Conservation (phyloP, 2,888 invertebrate species). For the Ryuthela nishihirai region DNA sequence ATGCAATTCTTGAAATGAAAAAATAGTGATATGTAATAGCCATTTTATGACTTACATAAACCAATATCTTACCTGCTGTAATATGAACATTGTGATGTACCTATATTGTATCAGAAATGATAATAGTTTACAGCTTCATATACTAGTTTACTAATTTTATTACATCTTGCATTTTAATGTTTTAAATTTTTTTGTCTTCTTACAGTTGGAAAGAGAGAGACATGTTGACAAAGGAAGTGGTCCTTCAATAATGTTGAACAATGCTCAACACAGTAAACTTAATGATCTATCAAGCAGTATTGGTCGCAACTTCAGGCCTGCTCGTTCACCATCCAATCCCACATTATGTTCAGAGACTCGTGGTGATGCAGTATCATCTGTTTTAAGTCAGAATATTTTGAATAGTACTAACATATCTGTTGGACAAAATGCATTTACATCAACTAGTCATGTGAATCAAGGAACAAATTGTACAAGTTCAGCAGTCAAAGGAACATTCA, state of each 20-base stretch:
- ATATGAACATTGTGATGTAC: too few relatives aligned
- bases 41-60: too few relatives aligned
- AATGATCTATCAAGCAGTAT: conserved; percentile 1
- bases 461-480: conserved; percentile 10
- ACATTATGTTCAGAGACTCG: conserved; percentile 20
- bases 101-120: too few relatives aligned
- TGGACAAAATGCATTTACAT: conserved; percentile 15
- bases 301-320: conserved; percentile 5
- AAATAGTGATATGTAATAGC: too few relatives aligned
- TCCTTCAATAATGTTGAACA: conserved; percentile 16
- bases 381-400: conserved; percentile 18
- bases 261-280: conserved; percentile 11
- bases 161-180: not conserved
- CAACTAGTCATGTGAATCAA: conserved; percentile 4
- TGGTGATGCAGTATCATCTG: conserved; percentile 17
- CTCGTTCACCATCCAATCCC: conserved; percentile 28
- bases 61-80: too few relatives aligned
- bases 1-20: too few relatives aligned
- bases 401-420: conserved; percentile 24
- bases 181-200: not conserved
- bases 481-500: conserved; percentile 5
- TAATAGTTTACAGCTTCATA: not conserved
- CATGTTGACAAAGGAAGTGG: conserved; percentile 7
- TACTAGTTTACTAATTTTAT: not conserved
- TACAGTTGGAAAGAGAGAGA: conserved; percentile 23